Base-by-base conservation (phyloP, 2,797 vertebrate species). In the Smutsia temminckii region DNA sequence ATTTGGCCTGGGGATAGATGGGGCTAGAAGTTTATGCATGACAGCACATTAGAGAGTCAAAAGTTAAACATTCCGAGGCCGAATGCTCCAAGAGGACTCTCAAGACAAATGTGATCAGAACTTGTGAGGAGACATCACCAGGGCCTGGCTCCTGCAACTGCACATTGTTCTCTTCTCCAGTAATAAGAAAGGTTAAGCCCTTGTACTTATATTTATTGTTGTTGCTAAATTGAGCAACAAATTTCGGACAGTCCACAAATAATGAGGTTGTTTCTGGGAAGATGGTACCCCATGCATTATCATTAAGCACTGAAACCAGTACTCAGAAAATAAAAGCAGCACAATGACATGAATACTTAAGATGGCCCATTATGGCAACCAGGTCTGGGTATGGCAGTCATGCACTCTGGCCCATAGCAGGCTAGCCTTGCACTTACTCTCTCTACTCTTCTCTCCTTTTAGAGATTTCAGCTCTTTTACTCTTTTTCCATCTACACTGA, bases 241-340 rank as follows among this genome's bases (percentile, higher is more conserved):
- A 57, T 95, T 95, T 97, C 92, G 96, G 85, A 96, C 18, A 63
- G 80, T 66, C 18, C 16, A 12, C 69, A 93, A 88, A 46, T 74
- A 91, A 95, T 49, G 66, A 92, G 63, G 40, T 27, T 85, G 83
- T 95, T 95, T 95, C 94, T 78, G 71, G 69, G 37, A 91, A 95
- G 57, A 66, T 12, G 55, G 91, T 84, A 77, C 10, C 64, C 32
- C 9, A 0, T 16, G 13, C 27, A 66, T 85, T 89, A 53, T 55
- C 42, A 27, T 57, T 64, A 79, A 79, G 20, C 49, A 23, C 14
- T 81, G 77, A 85, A 93, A 90, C 64, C 46, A 40, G 69, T 53
- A 27, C 72, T 94, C 79, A 72, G 72, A 92, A 93, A 86, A 64
- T 32, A 94, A 95, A 57, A 95, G 85, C 69, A 49, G 34, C 32